Conservation (phyloP, 2,888 invertebrate genomes). For the Halictus quadricinctus region DNA sequence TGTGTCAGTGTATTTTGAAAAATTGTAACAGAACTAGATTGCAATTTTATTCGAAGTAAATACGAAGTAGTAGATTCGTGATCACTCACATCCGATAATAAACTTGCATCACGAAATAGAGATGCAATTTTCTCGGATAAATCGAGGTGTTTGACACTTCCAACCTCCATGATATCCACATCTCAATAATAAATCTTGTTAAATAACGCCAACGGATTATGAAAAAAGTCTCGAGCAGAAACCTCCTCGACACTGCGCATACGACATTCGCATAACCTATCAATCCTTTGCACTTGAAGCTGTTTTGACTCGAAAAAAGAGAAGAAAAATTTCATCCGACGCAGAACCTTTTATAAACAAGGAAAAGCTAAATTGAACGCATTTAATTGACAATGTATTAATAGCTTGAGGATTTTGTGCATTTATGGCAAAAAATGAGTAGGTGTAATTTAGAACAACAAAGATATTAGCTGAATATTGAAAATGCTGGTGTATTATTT, state of each 20-base stretch:
- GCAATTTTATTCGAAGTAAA: neutral
- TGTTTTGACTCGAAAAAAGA: neutral
- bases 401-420: too few relatives aligned
- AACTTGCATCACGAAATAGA: neutral
- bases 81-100: neutral
- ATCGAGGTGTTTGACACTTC: neutral
- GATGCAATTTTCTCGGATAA: neutral
- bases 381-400: neutral
- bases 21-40: neutral
- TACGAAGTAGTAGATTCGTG: neutral
- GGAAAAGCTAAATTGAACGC: neutral
- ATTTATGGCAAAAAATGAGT: too few relatives aligned
- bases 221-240: neutral
- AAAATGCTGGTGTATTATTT: too few relatives aligned
- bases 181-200: neutral
- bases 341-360: neutral
- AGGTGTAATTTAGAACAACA: too few relatives aligned
- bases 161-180: neutral
- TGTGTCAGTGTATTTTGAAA: neutral
- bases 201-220: neutral
- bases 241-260: too few relatives aligned
- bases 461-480: too few relatives aligned
- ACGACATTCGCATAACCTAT: too few relatives aligned
- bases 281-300: neutral
- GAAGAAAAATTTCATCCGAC: neutral